A percentile compares a stretch with the other conserved stretches of the same genome.
phyloP scores from a whole-genome alignment of 2,797 vertebrate species.

The Galaxias olidus region DNA sequence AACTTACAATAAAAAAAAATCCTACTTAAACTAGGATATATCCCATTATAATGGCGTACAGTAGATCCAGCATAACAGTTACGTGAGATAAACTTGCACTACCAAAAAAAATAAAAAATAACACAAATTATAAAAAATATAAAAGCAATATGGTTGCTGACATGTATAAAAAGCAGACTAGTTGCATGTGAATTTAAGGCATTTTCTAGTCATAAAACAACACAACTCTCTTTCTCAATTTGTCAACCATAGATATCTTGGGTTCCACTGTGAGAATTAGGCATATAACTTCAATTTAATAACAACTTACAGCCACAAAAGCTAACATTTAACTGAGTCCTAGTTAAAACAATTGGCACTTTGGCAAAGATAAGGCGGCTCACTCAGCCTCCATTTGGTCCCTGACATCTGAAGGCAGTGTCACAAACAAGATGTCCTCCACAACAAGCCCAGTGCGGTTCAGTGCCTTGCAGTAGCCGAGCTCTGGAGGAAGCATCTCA shows the following conservation, averaged over 20 bases:
- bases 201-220: slow-evolving; percentile 15
- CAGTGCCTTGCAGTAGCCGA: slow-evolving; percentile 87
- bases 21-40: too few species aligned
- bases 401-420: slow-evolving; percentile 92
- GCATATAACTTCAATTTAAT: neutral
- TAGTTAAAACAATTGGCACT: slow-evolving; percentile 76
- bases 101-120: slow-evolving; percentile 21
- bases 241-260: neutral
- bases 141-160: neutral
- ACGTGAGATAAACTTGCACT: neutral
- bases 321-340: slow-evolving; percentile 15
- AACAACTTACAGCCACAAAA: slow-evolving; percentile 33
- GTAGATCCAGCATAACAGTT: too few species aligned
- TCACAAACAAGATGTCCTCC: slow-evolving; percentile 94
- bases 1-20: too few species aligned
- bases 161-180: slow-evolving; percentile 7
- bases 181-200: slow-evolving; percentile 9
- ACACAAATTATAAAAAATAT: neutral
- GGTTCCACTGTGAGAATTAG: neutral
- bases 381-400: slow-evolving; percentile 95
- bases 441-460: slow-evolving; percentile 87
- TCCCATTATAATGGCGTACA: too few species aligned
- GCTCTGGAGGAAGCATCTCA: slow-evolving; percentile 90
- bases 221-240: neutral
- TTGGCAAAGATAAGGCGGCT: slow-evolving; percentile 62